Percentiles rank a stretch among this genome's conserved stretches.
phyloP scores from a whole-genome alignment of 2,113 vertebrate genomes.

The Gasterosteus nipponicus region DNA sequence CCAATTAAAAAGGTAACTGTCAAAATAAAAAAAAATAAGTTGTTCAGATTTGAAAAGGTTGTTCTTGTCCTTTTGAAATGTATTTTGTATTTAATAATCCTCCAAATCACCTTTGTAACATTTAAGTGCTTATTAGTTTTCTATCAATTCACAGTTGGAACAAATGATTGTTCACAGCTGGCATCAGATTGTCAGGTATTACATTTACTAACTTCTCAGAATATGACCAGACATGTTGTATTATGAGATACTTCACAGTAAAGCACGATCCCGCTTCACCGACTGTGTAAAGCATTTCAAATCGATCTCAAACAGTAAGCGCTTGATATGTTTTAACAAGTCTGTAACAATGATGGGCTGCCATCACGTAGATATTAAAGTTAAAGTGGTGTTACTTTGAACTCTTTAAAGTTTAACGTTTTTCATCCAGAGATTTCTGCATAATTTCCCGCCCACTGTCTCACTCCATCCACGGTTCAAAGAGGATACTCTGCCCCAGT shows the following conservation, averaged over 20 bases:
- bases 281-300: neutral
- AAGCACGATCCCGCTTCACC: neutral
- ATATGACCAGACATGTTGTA: slow-evolving; percentile 1
- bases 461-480: neutral
- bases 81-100: neutral
- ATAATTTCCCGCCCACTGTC: neutral
- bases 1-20: neutral
- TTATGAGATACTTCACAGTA: neutral
- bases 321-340: neutral
- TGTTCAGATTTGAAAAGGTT: neutral
- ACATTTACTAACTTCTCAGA: neutral
- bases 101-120: neutral
- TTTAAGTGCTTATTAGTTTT: neutral
- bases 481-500: neutral
- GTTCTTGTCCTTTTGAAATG: neutral
- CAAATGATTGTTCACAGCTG: slow-evolving; percentile 7
- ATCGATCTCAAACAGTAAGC: neutral
- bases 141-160: neutral
- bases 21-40: too few species aligned
- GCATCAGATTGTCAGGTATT: neutral
- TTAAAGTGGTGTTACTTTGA: neutral
- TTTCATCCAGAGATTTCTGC: neutral
- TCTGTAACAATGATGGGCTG: neutral
- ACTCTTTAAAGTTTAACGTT: neutral
- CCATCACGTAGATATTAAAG: neutral